These are phyloP conservation scores for Carassius gibelio DNA, from an alignment of 2,113 vertebrate species.

Conservation along the genomic window DNA sequence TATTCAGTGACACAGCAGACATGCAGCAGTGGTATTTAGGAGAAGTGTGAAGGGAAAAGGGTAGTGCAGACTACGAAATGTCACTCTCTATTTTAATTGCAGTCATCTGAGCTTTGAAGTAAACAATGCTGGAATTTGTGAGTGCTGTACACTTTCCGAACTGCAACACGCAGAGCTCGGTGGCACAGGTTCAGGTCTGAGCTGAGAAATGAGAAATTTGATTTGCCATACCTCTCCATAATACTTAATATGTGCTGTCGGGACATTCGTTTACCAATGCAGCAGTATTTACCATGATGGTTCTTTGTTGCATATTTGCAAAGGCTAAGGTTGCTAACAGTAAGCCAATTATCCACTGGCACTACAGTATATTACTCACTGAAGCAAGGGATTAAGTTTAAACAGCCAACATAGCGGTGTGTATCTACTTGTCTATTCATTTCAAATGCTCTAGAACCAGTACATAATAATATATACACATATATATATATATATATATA, in stretches of 20 bases:
- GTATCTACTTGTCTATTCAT: not conserved
- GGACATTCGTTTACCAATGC: constrained; percentile 3
- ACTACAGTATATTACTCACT: not conserved
- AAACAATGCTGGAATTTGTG: constrained; percentile 70
- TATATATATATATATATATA: too few species aligned
- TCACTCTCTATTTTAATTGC: constrained; percentile 69
- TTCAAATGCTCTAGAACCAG: not conserved
- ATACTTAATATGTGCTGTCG: not conserved
- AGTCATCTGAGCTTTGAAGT: constrained; percentile 52
- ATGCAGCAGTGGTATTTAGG: constrained; percentile 64
- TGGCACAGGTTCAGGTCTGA: constrained; percentile 12
- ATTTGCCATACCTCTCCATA: constrained; percentile 23
- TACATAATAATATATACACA: too few species aligned
- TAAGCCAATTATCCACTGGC: constrained; percentile 32
- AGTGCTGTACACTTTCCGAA: constrained; percentile 50
- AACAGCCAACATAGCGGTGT: not conserved
- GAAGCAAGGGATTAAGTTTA: constrained; percentile 19
- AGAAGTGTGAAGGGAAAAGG: constrained; percentile 42
- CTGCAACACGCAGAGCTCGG: constrained; percentile 28
- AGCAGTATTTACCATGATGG: constrained; percentile 20
- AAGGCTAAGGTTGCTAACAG: constrained; percentile 12
- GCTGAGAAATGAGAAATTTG: constrained; percentile 31
- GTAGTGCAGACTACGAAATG: constrained; percentile 61
- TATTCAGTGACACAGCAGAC: constrained; percentile 58
- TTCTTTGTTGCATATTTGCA: constrained; percentile 3